phyloP scores from a whole-genome alignment of 2,888 invertebrate genomes.

The Philaethria dido region DNA sequence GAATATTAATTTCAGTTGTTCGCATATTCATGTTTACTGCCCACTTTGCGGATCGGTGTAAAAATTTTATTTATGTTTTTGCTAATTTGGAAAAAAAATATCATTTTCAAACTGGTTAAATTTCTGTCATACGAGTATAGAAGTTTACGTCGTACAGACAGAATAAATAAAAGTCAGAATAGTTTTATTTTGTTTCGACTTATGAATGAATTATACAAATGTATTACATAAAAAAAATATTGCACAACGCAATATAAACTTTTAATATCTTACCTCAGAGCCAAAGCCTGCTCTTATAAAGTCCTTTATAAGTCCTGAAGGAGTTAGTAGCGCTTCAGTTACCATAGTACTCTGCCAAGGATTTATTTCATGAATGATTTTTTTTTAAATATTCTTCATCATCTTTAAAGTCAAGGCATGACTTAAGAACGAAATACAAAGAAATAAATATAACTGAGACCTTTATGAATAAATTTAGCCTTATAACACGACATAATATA shows the following conservation, averaged over 20 bases:
- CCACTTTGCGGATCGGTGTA: conserved; percentile 26
- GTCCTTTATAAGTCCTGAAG: conserved; percentile 23
- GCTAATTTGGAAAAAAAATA: not conserved
- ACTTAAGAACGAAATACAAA: not conserved
- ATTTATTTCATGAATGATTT: conserved; percentile 10
- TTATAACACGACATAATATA: not conserved
- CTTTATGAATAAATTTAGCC: not conserved
- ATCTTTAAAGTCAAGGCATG: not conserved
- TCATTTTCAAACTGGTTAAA: not conserved
- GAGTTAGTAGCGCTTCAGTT: conserved; percentile 24
- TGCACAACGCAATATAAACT: conserved; percentile 14
- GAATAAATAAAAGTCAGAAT: not conserved
- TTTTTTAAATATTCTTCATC: not conserved
- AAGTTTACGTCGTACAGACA: too few relatives aligned
- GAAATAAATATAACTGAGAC: not conserved
- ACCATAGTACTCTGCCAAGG: conserved; percentile 7
- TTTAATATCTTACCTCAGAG: conserved; percentile 24
- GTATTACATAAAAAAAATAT: not conserved
- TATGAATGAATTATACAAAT: not conserved
- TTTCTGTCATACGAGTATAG: not conserved
- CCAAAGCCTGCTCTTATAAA: conserved; percentile 27
- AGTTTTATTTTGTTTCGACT: too few relatives aligned
- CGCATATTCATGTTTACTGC: conserved; percentile 41
- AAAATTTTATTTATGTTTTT: conserved; percentile 22
- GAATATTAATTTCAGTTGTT: conserved; percentile 45